Conservation (phyloP, 2,113 vertebrate genomes). For the Pongo abelii region DNA sequence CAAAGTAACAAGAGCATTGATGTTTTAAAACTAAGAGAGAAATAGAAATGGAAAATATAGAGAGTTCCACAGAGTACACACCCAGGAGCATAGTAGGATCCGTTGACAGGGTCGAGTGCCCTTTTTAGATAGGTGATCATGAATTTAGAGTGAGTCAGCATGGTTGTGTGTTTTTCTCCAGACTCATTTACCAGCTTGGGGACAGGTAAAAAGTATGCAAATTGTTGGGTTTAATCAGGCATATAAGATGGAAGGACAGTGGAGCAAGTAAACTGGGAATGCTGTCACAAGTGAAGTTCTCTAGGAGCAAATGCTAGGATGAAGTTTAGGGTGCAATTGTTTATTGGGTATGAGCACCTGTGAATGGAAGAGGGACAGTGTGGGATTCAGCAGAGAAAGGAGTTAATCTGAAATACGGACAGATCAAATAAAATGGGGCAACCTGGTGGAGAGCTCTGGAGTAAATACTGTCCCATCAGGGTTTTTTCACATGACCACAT, state of each 20-base stretch:
- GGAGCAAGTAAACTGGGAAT: background rate
- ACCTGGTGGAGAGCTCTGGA: background rate
- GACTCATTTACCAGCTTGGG: background rate
- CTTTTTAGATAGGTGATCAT: background rate
- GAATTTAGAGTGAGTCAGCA: background rate
- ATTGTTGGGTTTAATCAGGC: background rate
- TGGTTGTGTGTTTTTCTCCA: background rate
- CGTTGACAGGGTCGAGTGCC: background rate
- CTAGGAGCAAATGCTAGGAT: background rate
- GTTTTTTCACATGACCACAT: rapidly evolving
- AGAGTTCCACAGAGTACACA: too few relatives aligned
- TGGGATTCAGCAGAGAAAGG: background rate
- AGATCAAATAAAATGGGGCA: background rate
- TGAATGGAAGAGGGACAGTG: background rate
- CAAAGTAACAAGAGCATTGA: background rate
- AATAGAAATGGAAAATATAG: background rate
- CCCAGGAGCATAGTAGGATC: rapidly evolving
- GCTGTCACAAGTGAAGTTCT: background rate
- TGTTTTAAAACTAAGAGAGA: background rate
- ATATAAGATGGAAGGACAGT: background rate
- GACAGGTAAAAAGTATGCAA: background rate
- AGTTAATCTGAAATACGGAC: background rate
- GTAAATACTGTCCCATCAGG: background rate
- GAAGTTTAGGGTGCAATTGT: background rate
- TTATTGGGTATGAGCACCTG: background rate